These are phyloP conservation scores for Actenoides hombroni DNA, from an alignment of 2,113 vertebrate genomes.

Conservation along the genomic window DNA sequence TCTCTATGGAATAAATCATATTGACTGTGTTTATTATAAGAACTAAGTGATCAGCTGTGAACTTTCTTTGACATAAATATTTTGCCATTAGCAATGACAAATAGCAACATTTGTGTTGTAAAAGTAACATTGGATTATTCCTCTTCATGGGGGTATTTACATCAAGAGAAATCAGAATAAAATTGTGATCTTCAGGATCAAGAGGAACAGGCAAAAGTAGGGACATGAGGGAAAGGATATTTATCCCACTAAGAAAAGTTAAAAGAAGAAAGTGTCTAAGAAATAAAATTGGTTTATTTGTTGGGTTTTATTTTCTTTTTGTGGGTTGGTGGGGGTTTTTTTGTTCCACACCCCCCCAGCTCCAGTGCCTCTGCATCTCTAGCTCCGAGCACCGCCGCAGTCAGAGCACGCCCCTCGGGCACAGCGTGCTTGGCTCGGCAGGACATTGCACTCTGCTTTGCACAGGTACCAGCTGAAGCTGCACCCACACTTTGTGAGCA, in stretches of 20 bases:
- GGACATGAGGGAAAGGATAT: neutral
- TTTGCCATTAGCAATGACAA: constrained; percentile 58
- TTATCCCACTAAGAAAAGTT: neutral
- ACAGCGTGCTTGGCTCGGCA: fast-evolving
- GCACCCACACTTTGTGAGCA: fast-evolving
- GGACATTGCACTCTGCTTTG: fast-evolving
- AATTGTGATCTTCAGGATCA: neutral
- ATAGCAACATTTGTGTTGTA: neutral
- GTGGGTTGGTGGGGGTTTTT: too few relatives aligned
- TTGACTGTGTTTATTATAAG: constrained; percentile 46
- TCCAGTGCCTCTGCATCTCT: neutral
- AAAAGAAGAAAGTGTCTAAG: neutral
- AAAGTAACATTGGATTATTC: constrained; percentile 8
- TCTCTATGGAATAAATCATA: constrained; percentile 42
- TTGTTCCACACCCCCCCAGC: neutral
- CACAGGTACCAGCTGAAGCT: neutral
- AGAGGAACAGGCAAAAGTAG: neutral
- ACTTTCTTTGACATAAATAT: constrained; percentile 67
- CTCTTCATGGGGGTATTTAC: neutral
- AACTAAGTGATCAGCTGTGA: constrained; percentile 61
- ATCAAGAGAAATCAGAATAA: neutral
- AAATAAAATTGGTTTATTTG: neutral
- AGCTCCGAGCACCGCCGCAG: neutral
- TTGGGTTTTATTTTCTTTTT: too few relatives aligned
- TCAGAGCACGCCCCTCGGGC: fast-evolving